These are phyloP conservation scores for Sitodiplosis mosellana DNA, from an alignment of 1,140 invertebrate genomes.

Conservation along the genomic window DNA sequence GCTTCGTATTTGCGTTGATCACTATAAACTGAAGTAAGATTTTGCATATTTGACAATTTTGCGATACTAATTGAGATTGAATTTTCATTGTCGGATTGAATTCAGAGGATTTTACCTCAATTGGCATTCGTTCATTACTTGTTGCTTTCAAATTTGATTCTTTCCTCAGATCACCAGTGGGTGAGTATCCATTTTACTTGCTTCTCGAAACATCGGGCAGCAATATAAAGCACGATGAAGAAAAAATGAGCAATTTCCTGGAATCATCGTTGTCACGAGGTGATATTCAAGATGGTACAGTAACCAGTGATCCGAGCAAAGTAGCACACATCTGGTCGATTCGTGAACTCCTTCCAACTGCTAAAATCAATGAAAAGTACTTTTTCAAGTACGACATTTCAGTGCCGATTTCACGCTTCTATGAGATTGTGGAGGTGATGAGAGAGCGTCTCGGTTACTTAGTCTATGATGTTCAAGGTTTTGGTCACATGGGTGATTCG, in stretches of 20 bases:
- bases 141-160: too few species aligned
- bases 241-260: constrained; percentile 68
- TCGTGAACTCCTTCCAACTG: constrained; percentile 71
- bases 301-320: constrained; percentile 59
- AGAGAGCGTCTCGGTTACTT: constrained; percentile 38
- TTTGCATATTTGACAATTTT: too few species aligned
- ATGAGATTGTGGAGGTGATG: constrained; percentile 59
- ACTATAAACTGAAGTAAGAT: too few species aligned
- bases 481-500: constrained; percentile 82
- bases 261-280: constrained; percentile 48
- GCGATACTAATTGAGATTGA: too few species aligned
- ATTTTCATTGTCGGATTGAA: too few species aligned
- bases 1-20: constrained; percentile 17
- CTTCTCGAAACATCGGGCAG: constrained; percentile 82
- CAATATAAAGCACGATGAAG: constrained; percentile 60
- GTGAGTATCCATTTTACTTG: constrained; percentile 67
- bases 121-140: too few species aligned
- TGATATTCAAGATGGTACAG: constrained; percentile 63
- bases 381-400: constrained; percentile 95
- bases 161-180: constrained; percentile 40
- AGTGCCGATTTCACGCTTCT: constrained; percentile 66
- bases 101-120: too few species aligned
- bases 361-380: constrained; percentile 63
- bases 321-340: constrained; percentile 59
- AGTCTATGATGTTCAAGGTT: constrained; percentile 53